These are phyloP conservation scores for Osmoderma eremita DNA, from an alignment of 2,888 invertebrate species.

Conservation along the genomic window DNA sequence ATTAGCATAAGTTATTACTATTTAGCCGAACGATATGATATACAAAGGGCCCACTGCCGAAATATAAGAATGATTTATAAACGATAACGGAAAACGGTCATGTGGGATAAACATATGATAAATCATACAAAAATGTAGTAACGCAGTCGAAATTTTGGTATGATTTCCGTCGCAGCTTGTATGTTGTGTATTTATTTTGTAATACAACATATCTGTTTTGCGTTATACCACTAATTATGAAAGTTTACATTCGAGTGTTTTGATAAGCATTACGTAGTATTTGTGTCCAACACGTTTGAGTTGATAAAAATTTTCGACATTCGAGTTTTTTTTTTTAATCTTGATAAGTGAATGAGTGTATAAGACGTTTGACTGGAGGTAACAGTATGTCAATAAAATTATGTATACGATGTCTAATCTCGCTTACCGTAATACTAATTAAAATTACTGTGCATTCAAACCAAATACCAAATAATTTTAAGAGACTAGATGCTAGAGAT, in stretches of 20 bases:
- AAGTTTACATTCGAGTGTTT: slow-evolving; percentile 4
- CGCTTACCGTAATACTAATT: slow-evolving; percentile 11
- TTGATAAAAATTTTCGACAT: slow-evolving; percentile 16
- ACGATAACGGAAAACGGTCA: slow-evolving; percentile 1
- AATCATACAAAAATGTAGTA: too few species aligned
- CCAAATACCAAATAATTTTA: too few species aligned
- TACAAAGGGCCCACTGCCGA: slow-evolving; percentile 7
- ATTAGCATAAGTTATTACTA: slow-evolving; percentile 39
- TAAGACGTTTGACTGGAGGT: background rate
- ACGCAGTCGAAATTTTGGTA: too few species aligned
- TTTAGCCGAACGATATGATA: slow-evolving; percentile 14
- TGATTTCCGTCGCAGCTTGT: background rate
- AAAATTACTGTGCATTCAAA: slow-evolving; percentile 12
- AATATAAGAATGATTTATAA: slow-evolving; percentile 19
- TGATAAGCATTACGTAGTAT: slow-evolving; percentile 8
- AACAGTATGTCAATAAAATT: slow-evolving; percentile 12
- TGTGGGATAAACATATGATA: background rate
- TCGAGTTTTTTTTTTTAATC: background rate
- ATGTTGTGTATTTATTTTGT: background rate
- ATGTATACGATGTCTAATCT: slow-evolving; percentile 2
- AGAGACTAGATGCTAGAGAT: too few species aligned
- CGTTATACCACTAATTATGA: background rate
- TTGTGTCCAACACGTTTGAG: slow-evolving; percentile 5
- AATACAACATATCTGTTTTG: background rate
- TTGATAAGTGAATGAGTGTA: slow-evolving; percentile 7